Base-by-base conservation (phyloP, 2,888 invertebrate species). In the Ferrisia virgata region DNA sequence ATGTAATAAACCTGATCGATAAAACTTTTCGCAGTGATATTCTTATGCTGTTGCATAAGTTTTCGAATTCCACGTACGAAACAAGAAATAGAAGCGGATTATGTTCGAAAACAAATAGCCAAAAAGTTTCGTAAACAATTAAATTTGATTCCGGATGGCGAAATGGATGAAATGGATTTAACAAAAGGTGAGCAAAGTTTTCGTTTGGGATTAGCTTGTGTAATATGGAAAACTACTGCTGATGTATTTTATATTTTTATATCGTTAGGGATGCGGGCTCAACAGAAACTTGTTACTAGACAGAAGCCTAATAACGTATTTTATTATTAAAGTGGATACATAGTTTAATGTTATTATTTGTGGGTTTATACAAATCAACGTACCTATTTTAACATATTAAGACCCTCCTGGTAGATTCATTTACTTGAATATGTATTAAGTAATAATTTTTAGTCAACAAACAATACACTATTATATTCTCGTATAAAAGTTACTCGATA, bases 61-160 rank as follows among this genome's bases (percentile, higher is more conserved):
- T 95, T 96, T 89, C 93, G 97, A 47, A 94, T 98, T 86, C 97
- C 97, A 0, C 91, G 97, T 83, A 97, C 97, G 0, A 97, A 97
- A 88, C 96, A 97, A 89, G 96, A 97, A 89, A 97, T 98, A 86
- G 96, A 97, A 88, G 96, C 96, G 0, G 96, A 97, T 89, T 96
- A 94, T 89, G 93, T 95, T 87, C 91, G 97, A 25, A 93, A 95
- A 87, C 94, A 93, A 88, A 92, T 97, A 79, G 93, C 96, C 0
- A 91, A 92, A 86, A 95, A 94, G 88, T 97, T 97, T 88, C 92
- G 94, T 11, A 93, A 94, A 87, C 92, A 95, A 87, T 90, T 97
- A 78, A 92, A 93, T 87, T 92, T 93, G 86, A 95, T 97, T 86
- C 93, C 94, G 87, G 95, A 96, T 88, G 91, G 93, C 6, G 94